A percentile compares a stretch with the other conserved stretches of the same genome.
Evolutionary conservation across 2,888 invertebrate genomes (phyloP).

Genomic region (Ectemnius lituratus): DNA sequence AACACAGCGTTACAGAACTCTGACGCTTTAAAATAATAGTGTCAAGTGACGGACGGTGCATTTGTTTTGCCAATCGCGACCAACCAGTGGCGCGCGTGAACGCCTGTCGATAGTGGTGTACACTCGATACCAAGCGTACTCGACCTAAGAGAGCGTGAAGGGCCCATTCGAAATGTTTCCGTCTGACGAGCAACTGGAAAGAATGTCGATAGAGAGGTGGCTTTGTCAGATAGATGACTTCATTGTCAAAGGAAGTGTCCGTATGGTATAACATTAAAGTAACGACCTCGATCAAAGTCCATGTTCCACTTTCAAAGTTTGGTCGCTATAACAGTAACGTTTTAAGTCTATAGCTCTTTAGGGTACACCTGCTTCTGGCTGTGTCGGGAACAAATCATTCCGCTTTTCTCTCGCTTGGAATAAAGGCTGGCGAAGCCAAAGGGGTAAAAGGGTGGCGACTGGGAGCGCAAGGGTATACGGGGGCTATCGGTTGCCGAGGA

Average conservation of each 20-base stretch:
- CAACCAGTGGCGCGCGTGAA: conserved; percentile 3
- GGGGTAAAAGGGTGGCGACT: too few species aligned
- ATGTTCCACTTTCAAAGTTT: too few species aligned
- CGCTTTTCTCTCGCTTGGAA: too few species aligned
- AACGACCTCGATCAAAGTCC: too few species aligned
- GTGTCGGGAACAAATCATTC: background rate
- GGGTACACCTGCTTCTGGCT: background rate
- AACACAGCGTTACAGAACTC: conserved; percentile 17
- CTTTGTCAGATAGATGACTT: too few species aligned
- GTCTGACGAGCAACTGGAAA: background rate
- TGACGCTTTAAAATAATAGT: conserved; percentile 35
- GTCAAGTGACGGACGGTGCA: conserved; percentile 36
- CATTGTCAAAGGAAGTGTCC: too few species aligned
- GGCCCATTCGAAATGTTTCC: background rate
- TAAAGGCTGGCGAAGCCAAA: too few species aligned
- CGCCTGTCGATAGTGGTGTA: too few species aligned
- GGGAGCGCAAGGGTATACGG: background rate
- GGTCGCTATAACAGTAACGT: too few species aligned
- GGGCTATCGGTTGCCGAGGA: background rate
- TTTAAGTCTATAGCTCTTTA: too few species aligned
- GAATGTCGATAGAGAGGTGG: too few species aligned
- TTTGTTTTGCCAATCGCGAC: conserved; percentile 44
- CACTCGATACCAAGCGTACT: background rate
- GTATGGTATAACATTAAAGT: too few species aligned
- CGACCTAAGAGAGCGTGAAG: background rate